These are phyloP conservation scores for Condylura cristata DNA, from an alignment of 2,113 vertebrate species.

Conservation along the genomic window DNA sequence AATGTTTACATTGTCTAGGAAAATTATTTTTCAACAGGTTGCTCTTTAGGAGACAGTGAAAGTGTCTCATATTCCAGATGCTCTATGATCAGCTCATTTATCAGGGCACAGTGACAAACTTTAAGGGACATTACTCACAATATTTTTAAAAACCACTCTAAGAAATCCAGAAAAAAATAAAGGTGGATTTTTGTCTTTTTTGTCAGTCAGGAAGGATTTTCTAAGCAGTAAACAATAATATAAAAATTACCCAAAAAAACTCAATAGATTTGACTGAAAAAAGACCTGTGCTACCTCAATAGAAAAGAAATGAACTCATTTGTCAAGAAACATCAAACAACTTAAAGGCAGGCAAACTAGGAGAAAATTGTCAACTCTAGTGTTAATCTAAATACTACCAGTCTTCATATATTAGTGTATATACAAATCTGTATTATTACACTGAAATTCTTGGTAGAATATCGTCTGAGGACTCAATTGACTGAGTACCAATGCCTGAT, in stretches of 20 bases:
- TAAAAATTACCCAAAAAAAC: neutral
- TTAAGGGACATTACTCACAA: slow-evolving; percentile 27
- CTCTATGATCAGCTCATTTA: neutral
- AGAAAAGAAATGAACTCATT: neutral
- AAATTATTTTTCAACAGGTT: neutral
- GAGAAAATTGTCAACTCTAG: neutral
- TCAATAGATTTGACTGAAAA: neutral
- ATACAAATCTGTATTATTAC: neutral
- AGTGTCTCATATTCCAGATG: neutral
- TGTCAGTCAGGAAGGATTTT: slow-evolving; percentile 32
- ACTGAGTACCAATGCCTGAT: neutral
- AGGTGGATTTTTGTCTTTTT: slow-evolving; percentile 32
- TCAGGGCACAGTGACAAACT: neutral
- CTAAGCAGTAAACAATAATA: slow-evolving; percentile 10
- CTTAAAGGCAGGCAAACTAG: neutral
- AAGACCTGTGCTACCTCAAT: neutral
- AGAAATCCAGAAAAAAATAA: neutral
- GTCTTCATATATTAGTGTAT: neutral
- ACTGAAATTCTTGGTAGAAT: neutral
- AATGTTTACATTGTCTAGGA: neutral
- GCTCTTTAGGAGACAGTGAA: neutral
- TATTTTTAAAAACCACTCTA: neutral
- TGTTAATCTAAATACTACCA: neutral
- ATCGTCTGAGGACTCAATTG: neutral
- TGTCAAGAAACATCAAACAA: neutral